Conservation (phyloP, 2,113 vertebrate species). For the Myotis brandtii region DNA sequence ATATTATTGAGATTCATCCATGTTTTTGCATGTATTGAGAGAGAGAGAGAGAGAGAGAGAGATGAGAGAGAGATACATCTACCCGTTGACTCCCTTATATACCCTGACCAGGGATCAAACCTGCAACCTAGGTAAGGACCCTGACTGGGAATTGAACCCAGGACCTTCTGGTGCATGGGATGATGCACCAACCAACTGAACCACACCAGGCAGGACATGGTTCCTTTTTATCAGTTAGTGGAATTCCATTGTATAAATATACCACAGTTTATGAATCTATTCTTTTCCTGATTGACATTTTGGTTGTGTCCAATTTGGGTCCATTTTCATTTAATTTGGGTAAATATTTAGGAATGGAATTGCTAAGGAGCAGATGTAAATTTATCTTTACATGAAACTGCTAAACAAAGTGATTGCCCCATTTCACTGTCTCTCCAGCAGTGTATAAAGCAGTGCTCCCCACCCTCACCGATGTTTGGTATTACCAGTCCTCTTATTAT, state of each 20-base stretch:
- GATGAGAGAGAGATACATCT: neutral
- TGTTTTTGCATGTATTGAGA: fast-evolving
- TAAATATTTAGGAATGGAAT: neutral
- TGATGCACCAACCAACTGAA: neutral
- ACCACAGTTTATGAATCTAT: neutral
- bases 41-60: neutral
- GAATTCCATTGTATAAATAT: neutral
- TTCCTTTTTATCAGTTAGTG: neutral
- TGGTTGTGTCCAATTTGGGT: neutral
- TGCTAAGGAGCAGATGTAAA: neutral
- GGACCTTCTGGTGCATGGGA: neutral
- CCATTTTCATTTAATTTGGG: neutral
- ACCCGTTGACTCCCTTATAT: neutral
- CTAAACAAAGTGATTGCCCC: neutral
- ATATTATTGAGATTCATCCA: neutral
- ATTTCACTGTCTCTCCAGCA: too few species aligned
- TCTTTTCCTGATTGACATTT: neutral
- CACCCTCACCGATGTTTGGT: fast-evolving
- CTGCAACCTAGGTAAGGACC: neutral
- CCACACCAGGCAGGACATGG: neutral
- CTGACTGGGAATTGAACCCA: neutral
- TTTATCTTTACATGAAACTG: neutral
- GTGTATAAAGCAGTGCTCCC: fast-evolving
- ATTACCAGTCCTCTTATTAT: fast-evolving
- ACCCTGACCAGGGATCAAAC: neutral